Evolutionary conservation across 2,797 vertebrate genomes (phyloP).

Genomic region (Pelochelys cantorii): DNA sequence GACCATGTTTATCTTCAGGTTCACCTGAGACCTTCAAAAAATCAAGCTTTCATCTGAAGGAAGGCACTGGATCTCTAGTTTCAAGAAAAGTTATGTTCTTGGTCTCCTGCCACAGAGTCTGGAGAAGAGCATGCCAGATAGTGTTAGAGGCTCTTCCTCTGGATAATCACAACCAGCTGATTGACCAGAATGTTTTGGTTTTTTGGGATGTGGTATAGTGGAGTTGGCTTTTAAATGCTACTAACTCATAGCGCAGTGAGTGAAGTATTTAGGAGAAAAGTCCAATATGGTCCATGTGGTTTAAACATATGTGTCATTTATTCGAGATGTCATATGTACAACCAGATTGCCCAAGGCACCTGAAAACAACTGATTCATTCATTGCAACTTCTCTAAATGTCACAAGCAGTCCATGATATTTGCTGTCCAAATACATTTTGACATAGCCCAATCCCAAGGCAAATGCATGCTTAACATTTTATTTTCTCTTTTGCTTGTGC

Average conservation of each 20-base stretch:
- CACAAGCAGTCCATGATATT: slow-evolving; percentile 60
- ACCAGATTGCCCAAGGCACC: slow-evolving; percentile 16
- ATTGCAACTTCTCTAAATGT: slow-evolving; percentile 45
- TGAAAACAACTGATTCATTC: slow-evolving; percentile 59
- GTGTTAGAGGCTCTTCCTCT: neutral
- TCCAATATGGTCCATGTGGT: neutral
- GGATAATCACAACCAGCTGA: neutral
- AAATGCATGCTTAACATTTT: neutral
- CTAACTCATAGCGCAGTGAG: slow-evolving; percentile 1
- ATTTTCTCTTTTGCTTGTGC: neutral
- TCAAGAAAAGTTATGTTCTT: neutral
- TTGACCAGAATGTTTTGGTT: neutral
- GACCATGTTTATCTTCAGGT: neutral
- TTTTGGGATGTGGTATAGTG: neutral
- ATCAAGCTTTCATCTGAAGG: neutral
- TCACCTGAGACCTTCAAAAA: neutral
- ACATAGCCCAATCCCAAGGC: slow-evolving; percentile 13
- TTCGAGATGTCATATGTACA: slow-evolving; percentile 58
- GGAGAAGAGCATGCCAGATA: neutral
- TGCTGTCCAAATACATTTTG: slow-evolving; percentile 57
- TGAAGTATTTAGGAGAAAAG: slow-evolving; percentile 11
- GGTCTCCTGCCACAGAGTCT: neutral
- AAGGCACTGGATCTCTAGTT: slow-evolving; percentile 3
- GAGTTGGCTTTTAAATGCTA: neutral
- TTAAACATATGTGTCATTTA: slow-evolving; percentile 31